A percentile compares a stretch with the other conserved stretches of the same genome.
These are phyloP conservation scores for Pachyuromys duprasi DNA, from an alignment of 2,797 vertebrate species.

Conservation along the genomic window DNA sequence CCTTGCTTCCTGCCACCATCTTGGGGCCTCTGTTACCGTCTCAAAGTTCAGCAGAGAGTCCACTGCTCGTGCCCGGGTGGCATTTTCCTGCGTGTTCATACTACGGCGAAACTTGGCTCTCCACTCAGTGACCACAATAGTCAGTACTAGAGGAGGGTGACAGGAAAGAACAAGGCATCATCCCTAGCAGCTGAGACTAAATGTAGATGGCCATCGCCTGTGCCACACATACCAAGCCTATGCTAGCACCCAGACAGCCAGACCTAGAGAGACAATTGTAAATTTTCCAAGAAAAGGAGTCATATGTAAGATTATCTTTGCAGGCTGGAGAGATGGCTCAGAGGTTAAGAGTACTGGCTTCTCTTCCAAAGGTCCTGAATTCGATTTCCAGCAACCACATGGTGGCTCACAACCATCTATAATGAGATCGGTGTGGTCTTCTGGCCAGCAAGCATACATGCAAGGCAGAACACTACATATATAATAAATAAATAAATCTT, in stretches of 20 bases:
- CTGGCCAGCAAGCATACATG: too few relatives aligned
- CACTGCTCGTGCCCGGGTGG: conserved; percentile 93
- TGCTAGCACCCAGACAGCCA: not conserved
- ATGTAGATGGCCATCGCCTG: not conserved
- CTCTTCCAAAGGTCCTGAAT: too few relatives aligned
- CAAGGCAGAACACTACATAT: too few relatives aligned
- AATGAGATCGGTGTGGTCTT: too few relatives aligned
- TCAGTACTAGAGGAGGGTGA: conserved; percentile 89
- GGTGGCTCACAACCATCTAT: too few relatives aligned
- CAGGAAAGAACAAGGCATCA: not conserved
- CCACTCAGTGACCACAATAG: conserved; percentile 97
- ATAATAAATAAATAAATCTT: too few relatives aligned
- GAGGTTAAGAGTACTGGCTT: too few relatives aligned
- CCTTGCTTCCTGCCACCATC: not conserved
- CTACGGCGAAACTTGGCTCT: conserved; percentile 96
- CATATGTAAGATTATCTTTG: too few relatives aligned
- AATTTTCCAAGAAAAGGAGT: not conserved
- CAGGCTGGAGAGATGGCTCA: too few relatives aligned
- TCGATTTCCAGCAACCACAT: too few relatives aligned
- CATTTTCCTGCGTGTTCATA: conserved; percentile 96
- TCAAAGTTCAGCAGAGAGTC: conserved; percentile 98
- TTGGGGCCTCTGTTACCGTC: conserved; percentile 89
- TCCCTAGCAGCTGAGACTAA: not conserved
- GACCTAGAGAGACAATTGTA: not conserved
- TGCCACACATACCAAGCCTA: not conserved